phyloP scores from a whole-genome alignment of 2,113 vertebrate species.

The Rostratula benghalensis region DNA sequence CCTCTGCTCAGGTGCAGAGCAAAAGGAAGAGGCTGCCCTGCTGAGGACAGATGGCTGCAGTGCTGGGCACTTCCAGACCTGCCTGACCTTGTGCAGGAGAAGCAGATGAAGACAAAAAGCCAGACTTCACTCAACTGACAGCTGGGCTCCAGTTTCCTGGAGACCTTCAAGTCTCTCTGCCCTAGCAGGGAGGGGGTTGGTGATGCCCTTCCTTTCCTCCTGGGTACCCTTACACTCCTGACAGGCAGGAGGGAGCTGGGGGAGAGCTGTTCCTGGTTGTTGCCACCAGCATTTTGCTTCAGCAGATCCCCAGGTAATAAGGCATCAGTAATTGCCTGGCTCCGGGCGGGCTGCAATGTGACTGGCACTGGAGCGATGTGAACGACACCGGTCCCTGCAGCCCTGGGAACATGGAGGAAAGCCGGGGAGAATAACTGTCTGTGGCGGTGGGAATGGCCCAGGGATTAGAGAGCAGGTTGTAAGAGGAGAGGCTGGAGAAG shows the following conservation, averaged over 20 bases:
- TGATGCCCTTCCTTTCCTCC: not conserved
- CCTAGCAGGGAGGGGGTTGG: not conserved
- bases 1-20: not conserved
- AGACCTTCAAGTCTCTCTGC: not conserved
- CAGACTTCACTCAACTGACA: not conserved
- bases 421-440: not conserved
- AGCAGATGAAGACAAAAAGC: not conserved
- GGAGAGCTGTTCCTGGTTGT: slow-evolving; percentile 16
- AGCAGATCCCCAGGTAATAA: not conserved
- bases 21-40: not conserved
- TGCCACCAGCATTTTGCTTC: slow-evolving; percentile 19
- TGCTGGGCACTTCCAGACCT: not conserved
- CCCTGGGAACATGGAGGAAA: not conserved
- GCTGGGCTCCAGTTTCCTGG: not conserved
- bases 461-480: slow-evolving; percentile 4
- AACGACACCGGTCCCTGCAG: not conserved
- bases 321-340: not conserved
- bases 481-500: slow-evolving; percentile 1
- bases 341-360: not conserved
- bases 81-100: not conserved
- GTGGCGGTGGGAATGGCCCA: not conserved
- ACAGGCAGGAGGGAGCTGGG: not conserved
- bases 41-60: not conserved
- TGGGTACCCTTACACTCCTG: not conserved
- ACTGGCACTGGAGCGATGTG: not conserved